Percentiles rank a stretch among this genome's conserved stretches.
Conservation (phyloP, 2,113 vertebrate genomes). For the Atherinomorus stipes region DNA sequence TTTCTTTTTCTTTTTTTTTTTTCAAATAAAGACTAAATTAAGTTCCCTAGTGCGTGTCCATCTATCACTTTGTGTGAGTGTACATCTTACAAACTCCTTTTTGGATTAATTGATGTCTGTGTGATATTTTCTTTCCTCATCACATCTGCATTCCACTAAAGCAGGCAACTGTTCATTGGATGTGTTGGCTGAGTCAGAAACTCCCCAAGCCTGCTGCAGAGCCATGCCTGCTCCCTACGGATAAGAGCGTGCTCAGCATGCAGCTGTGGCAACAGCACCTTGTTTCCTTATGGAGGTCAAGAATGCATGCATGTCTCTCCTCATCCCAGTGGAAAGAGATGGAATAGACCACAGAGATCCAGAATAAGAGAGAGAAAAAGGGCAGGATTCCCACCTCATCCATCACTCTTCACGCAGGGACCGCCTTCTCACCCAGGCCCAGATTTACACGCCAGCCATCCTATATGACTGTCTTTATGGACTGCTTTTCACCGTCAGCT, state of each 20-base stretch:
- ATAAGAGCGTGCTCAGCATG: slow-evolving; percentile 54
- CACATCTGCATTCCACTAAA: slow-evolving; percentile 19
- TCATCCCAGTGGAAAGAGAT: slow-evolving; percentile 68
- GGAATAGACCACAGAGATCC: slow-evolving; percentile 69
- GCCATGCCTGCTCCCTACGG: slow-evolving; percentile 39
- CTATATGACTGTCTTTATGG: slow-evolving; percentile 57
- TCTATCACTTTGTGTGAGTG: neutral
- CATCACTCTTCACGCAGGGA: slow-evolving; percentile 67
- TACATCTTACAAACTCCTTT: neutral
- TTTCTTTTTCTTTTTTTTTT: no score
- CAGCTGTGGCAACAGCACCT: slow-evolving; percentile 78
- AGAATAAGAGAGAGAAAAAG: slow-evolving; percentile 49
- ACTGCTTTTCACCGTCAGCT: slow-evolving; percentile 47
- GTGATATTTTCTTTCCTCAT: slow-evolving; percentile 14
- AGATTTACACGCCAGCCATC: slow-evolving; percentile 56
- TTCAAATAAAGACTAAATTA: no score
- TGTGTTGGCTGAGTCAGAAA: slow-evolving; percentile 23
- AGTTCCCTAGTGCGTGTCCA: no score
- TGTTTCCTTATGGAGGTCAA: slow-evolving; percentile 71
- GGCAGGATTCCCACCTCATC: slow-evolving; percentile 70
- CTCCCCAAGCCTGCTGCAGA: slow-evolving; percentile 38
- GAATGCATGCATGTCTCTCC: slow-evolving; percentile 60
- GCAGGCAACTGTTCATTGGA: slow-evolving; percentile 29
- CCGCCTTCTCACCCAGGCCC: slow-evolving; percentile 52
- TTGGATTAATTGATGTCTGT: neutral